Conservation (phyloP, 2,888 invertebrate genomes). For the Amphipoea lucens region DNA sequence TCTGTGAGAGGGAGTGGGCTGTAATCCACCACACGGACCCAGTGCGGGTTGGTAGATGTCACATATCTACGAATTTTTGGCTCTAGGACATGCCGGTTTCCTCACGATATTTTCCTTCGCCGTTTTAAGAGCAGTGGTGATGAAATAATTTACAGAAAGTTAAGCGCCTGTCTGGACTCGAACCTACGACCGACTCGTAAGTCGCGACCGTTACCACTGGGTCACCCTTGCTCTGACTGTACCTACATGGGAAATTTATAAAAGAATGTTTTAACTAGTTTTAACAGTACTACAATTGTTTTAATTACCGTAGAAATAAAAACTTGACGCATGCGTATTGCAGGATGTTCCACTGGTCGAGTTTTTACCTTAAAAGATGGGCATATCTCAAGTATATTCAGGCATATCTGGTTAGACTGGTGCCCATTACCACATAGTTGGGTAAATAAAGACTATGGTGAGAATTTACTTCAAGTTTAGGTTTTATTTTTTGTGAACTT, state of each 20-base stretch:
- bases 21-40: too few species aligned
- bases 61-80: too few species aligned
- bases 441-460: not conserved
- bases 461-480: not conserved
- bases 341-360: slow-evolving; percentile 13
- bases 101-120: too few species aligned
- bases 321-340: not conserved
- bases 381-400: not conserved
- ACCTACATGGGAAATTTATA: not conserved
- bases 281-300: slow-evolving; percentile 11
- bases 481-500: not conserved
- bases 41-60: too few species aligned
- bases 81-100: too few species aligned
- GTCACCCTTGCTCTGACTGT: not conserved
- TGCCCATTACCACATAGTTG: not conserved
- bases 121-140: too few species aligned
- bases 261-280: slow-evolving; percentile 14
- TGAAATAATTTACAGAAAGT: too few species aligned
- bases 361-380: slow-evolving; percentile 27
- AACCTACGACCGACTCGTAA: too few species aligned
- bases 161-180: too few species aligned
- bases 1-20: too few species aligned
- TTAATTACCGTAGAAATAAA: slow-evolving; percentile 28
- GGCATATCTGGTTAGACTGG: slow-evolving; percentile 12
- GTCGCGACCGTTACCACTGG: not conserved